These are phyloP conservation scores for Trichoplusia ni DNA, from an alignment of 1,140 invertebrate species.

Conservation along the genomic window DNA sequence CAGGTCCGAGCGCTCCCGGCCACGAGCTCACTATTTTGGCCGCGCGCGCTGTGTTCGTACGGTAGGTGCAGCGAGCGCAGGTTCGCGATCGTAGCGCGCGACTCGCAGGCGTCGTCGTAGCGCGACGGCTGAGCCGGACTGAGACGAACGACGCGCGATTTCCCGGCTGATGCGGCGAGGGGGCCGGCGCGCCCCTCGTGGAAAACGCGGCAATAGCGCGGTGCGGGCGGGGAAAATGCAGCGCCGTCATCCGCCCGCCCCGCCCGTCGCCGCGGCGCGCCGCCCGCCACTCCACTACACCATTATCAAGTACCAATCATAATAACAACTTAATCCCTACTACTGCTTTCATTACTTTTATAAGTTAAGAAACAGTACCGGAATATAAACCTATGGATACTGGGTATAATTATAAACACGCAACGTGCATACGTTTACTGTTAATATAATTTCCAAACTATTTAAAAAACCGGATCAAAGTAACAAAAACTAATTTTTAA, in stretches of 20 bases:
- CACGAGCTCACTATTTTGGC: slow-evolving; percentile 75
- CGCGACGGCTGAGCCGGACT: slow-evolving; percentile 71
- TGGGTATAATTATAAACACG: too few species aligned
- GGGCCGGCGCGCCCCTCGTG: slow-evolving; percentile 67
- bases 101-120: slow-evolving; percentile 61
- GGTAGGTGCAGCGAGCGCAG: slow-evolving; percentile 47
- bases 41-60: slow-evolving; percentile 54
- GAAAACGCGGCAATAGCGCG: slow-evolving; percentile 64
- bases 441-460: too few species aligned
- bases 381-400: too few species aligned
- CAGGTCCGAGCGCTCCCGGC: slow-evolving; percentile 53
- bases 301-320: slow-evolving; percentile 9
- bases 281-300: slow-evolving; percentile 26
- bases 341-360: background rate
- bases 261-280: slow-evolving; percentile 48
- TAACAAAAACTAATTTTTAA: too few species aligned
- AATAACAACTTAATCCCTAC: slow-evolving; percentile 18
- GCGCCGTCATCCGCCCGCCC: slow-evolving; percentile 58
- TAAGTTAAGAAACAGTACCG: too few species aligned
- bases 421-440: too few species aligned
- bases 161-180: slow-evolving; percentile 67
- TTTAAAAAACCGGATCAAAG: too few species aligned
- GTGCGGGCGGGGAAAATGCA: slow-evolving; percentile 75
- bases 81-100: slow-evolving; percentile 60
- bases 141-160: slow-evolving; percentile 70